phyloP scores from a whole-genome alignment of 2,113 vertebrate species.

The Sprattus sprattus region DNA sequence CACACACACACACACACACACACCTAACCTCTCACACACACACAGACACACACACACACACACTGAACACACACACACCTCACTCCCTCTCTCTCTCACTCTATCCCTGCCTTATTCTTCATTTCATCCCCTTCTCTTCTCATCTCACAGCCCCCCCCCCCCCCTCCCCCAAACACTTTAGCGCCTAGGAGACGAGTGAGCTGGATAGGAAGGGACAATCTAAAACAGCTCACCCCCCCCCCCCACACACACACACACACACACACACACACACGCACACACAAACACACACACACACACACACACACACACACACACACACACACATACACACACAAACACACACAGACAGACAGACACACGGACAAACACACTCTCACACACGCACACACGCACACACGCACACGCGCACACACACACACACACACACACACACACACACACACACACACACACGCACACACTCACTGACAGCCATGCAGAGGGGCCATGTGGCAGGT shows the following conservation, averaged over 20 bases:
- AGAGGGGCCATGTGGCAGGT: too few species aligned
- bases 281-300: too few species aligned
- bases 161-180: slow-evolving; percentile 45
- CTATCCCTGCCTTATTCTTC: neutral
- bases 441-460: neutral
- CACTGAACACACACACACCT: neutral
- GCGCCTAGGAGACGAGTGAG: slow-evolving; percentile 49
- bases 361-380: neutral
- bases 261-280: neutral
- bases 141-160: slow-evolving; percentile 38
- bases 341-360: neutral
- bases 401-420: neutral
- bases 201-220: slow-evolving; percentile 37
- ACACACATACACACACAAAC: slow-evolving; percentile 13
- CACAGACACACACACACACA: too few species aligned
- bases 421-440: neutral
- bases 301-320: neutral
- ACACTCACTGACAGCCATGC: neutral
- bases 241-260: neutral
- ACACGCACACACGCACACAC: slow-evolving; percentile 4
- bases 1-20: too few species aligned
- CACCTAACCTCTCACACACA: too few species aligned
- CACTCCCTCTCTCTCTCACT: neutral
- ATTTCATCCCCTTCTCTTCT: slow-evolving; percentile 41
- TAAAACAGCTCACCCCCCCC: neutral